Conservation (phyloP, 2,113 vertebrate genomes). For the Ahaetulla prasina region DNA sequence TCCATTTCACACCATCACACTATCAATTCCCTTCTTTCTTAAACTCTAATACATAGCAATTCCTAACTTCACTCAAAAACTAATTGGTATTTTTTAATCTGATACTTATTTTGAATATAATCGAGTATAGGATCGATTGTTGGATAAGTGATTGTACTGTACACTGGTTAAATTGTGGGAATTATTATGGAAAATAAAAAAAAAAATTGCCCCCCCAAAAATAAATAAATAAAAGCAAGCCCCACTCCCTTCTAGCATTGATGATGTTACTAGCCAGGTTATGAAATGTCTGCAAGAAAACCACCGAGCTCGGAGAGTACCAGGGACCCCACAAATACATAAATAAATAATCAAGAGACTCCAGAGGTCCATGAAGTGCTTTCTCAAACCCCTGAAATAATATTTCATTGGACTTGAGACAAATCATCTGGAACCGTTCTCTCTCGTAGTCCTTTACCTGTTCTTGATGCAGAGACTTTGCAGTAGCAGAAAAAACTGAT, state of each 20-base stretch:
- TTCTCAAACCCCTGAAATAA: not conserved
- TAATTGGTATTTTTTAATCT: no score
- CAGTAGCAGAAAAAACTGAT: not conserved
- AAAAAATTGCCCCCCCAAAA: no score
- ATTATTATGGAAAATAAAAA: no score
- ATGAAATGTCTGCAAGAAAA: not conserved
- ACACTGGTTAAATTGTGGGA: no score
- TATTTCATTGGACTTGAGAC: not conserved
- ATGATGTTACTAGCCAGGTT: not conserved
- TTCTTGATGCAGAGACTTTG: not conserved
- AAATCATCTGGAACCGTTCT: not conserved
- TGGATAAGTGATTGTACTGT: no score
- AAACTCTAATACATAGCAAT: no score
- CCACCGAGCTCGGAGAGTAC: not conserved
- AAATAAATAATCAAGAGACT: not conserved
- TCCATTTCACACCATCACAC: no score
- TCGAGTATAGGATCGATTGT: no score
- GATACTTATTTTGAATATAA: no score
- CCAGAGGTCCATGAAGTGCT: not conserved
- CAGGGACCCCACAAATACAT: not conserved
- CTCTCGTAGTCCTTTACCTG: not conserved
- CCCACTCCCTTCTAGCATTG: not conserved
- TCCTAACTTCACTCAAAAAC: no score
- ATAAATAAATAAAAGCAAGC: not conserved
- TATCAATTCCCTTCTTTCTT: no score